Evolutionary conservation across 2,797 vertebrate genomes (phyloP).

Genomic region (Chelon auratus): DNA sequence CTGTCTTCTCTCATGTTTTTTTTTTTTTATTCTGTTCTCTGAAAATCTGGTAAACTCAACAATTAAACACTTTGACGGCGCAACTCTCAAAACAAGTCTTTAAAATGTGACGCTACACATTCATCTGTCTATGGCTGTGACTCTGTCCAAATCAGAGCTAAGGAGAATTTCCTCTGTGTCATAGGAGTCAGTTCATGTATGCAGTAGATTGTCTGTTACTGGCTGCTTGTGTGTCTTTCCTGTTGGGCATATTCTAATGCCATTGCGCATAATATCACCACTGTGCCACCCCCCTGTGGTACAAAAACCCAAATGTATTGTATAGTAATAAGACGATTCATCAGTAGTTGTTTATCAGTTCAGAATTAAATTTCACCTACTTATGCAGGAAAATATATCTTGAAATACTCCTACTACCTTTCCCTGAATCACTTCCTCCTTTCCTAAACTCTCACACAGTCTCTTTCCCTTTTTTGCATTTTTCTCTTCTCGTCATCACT

Average conservation of each 20-base stretch:
- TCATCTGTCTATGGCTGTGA: conserved; percentile 72
- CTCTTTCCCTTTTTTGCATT: conserved; percentile 35
- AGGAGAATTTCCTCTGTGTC: conserved; percentile 40
- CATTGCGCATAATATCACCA: conserved; percentile 12
- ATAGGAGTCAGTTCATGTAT: conserved; percentile 37
- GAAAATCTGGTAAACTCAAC: conserved; percentile 18
- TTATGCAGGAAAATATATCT: conserved; percentile 27
- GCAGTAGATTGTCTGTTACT: conserved; percentile 69
- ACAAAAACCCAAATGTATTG: conserved; percentile 34
- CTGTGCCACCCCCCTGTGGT: conserved; percentile 20
- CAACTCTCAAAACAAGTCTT: conserved; percentile 40
- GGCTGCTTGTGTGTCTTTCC: conserved; percentile 41
- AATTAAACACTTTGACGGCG: conserved; percentile 30
- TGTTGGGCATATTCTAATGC: conserved; percentile 29
- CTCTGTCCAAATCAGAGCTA: conserved; percentile 56
- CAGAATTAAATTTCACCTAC: conserved; percentile 31
- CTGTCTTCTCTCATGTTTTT: conserved; percentile 21
- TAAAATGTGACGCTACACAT: conserved; percentile 60
- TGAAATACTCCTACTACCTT: conserved; percentile 22
- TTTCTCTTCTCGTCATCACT: conserved; percentile 27
- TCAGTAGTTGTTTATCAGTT: conserved; percentile 35
- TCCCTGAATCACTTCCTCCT: conserved; percentile 48
- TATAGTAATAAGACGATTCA: conserved; percentile 27
- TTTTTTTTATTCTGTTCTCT: conserved; percentile 24
- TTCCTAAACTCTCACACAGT: conserved; percentile 33